A percentile compares a stretch with the other conserved stretches of the same genome.
Conservation (phyloP, 2,888 invertebrate species). For the Pandemis corylana region DNA sequence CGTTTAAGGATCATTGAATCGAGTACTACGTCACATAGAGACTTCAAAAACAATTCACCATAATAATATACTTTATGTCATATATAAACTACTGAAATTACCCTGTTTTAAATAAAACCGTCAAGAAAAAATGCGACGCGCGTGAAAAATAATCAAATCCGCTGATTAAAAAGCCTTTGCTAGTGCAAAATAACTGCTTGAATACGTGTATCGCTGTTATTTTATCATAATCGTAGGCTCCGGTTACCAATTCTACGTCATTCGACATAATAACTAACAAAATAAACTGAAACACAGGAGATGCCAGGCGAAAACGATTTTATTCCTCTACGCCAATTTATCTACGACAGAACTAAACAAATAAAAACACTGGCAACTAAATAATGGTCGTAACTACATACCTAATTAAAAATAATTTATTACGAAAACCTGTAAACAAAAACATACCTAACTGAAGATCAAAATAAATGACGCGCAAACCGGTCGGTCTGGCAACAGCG, state of each 20-base stretch:
- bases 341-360: background rate
- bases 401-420: constrained; percentile 14
- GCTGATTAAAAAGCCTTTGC: background rate
- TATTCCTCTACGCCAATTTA: background rate
- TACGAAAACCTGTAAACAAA: constrained; percentile 35
- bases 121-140: background rate
- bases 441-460: constrained; percentile 40
- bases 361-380: background rate
- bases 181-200: background rate
- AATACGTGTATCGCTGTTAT: background rate
- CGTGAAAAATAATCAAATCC: background rate
- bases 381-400: background rate
- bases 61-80: background rate
- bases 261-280: background rate
- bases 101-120: background rate
- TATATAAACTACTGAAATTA: background rate
- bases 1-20: background rate
- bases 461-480: constrained; percentile 49
- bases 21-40: background rate
- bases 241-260: background rate
- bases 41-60: background rate
- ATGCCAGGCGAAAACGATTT: background rate
- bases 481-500: constrained; percentile 70
- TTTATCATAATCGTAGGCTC: background rate
- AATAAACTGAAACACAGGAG: background rate